Percentiles rank a stretch among this genome's conserved stretches.
phyloP scores from a whole-genome alignment of 2,888 invertebrate genomes.

The Hipparchia sbordonii region DNA sequence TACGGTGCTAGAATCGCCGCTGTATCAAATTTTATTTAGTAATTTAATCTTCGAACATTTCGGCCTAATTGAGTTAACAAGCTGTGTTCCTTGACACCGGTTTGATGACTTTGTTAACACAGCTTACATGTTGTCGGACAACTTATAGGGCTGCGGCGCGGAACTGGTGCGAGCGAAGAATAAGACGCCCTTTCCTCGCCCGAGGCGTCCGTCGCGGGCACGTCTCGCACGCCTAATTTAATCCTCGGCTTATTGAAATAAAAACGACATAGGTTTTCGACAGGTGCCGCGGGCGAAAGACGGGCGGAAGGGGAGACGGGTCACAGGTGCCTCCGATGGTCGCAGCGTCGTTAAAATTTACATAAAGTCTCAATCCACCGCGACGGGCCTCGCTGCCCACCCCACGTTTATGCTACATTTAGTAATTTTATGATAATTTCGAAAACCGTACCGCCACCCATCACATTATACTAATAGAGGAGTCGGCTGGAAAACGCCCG shows the following conservation, averaged over 20 bases:
- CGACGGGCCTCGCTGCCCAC: slow-evolving; percentile 75
- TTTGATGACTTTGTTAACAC: slow-evolving; percentile 36
- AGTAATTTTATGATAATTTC: slow-evolving; percentile 84
- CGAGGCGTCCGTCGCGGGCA: slow-evolving; percentile 53
- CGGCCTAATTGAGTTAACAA: slow-evolving; percentile 24
- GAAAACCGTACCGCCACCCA: slow-evolving; percentile 82
- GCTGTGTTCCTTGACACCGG: slow-evolving; percentile 21
- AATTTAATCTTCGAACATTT: slow-evolving; percentile 23
- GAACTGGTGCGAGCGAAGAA: slow-evolving; percentile 46
- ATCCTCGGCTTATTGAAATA: slow-evolving; percentile 82
- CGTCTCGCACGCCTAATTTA: slow-evolving; percentile 80
- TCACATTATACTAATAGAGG: slow-evolving; percentile 83
- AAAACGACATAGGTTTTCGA: slow-evolving; percentile 83
- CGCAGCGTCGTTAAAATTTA: slow-evolving; percentile 83
- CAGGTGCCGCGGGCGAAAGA: slow-evolving; percentile 72
- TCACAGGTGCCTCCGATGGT: slow-evolving; percentile 82
- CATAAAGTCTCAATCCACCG: slow-evolving; percentile 83
- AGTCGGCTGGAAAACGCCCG: slow-evolving; percentile 63
- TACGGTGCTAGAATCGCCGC: slow-evolving; percentile 4
- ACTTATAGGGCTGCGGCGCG: slow-evolving; percentile 21
- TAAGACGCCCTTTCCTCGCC: slow-evolving; percentile 52
- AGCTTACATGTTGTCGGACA: slow-evolving; percentile 43
- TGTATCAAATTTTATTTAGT: slow-evolving; percentile 18
- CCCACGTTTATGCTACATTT: slow-evolving; percentile 83
- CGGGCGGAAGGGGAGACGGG: slow-evolving; percentile 60